Conservation (phyloP, 2,113 vertebrate species). For the Thamnophis sirtalis region DNA sequence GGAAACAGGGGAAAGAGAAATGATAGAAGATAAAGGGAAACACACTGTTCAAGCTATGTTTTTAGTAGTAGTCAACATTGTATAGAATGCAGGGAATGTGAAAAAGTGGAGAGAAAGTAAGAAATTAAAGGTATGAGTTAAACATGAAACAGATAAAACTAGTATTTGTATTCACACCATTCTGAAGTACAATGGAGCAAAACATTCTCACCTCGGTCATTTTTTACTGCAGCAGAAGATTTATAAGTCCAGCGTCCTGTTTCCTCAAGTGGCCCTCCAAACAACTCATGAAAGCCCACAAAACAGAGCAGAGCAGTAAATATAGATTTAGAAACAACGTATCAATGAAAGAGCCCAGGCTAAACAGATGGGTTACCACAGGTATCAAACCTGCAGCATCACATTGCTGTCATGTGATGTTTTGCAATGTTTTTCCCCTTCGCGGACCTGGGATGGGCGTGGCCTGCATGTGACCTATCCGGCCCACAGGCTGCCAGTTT, state of each 20-base stretch:
- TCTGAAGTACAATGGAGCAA: not conserved
- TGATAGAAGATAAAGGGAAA: not conserved
- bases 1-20: not conserved
- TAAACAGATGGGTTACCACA: not conserved
- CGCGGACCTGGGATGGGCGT: too few relatives aligned
- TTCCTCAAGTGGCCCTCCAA: not conserved
- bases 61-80: not conserved
- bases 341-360: not conserved
- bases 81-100: not conserved
- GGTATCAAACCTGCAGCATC: too few relatives aligned
- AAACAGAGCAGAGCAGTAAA: not conserved
- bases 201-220: not conserved
- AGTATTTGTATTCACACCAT: not conserved
- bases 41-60: not conserved
- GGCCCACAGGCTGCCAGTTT: too few relatives aligned
- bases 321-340: not conserved
- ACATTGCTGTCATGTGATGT: too few relatives aligned
- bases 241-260: not conserved
- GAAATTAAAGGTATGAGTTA: not conserved
- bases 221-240: not conserved
- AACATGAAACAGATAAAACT: not conserved
- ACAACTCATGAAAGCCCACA: not conserved
- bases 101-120: not conserved
- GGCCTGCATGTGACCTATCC: too few relatives aligned
- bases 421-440: too few relatives aligned